These are phyloP conservation scores for Pomacea canaliculata DNA, from an alignment of 2,888 invertebrate species.

Conservation along the genomic window DNA sequence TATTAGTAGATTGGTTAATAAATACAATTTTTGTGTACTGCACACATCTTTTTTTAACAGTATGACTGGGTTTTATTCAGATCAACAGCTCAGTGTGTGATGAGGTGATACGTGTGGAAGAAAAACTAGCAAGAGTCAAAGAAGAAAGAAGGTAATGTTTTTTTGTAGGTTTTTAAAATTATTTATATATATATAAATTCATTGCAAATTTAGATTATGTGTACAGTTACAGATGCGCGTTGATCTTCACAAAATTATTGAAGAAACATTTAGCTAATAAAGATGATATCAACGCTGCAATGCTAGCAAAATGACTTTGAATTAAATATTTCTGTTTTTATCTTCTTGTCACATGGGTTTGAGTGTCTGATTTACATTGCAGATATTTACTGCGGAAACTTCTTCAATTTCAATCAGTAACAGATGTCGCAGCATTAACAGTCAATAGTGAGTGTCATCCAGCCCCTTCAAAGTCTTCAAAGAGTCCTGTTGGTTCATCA, in stretches of 20 bases:
- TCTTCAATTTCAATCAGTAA: conserved; percentile 65
- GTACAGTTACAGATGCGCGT: no score
- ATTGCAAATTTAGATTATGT: no score
- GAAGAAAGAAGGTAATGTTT: conserved; percentile 78
- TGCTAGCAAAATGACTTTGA: no score
- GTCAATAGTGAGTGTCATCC: conserved; percentile 23
- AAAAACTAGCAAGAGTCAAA: conserved; percentile 82
- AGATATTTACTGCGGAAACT: conserved; percentile 83
- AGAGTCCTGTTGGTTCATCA: conserved; percentile 15
- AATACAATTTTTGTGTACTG: neutral
- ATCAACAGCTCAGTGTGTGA: conserved; percentile 79
- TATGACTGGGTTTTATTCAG: conserved; percentile 44
- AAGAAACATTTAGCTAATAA: no score
- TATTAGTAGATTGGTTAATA: no score
- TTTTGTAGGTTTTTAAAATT: no score
- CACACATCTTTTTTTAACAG: neutral
- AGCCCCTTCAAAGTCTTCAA: conserved; percentile 24
- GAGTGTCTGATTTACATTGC: conserved; percentile 17
- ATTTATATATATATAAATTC: no score
- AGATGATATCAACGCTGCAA: no score
- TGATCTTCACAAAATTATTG: no score
- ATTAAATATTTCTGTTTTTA: no score
- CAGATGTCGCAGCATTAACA: conserved; percentile 44
- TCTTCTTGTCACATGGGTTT: no score
- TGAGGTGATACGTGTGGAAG: conserved; percentile 87